These are phyloP conservation scores for Drosophila pegasa DNA, from an alignment of 2,888 invertebrate species.

Conservation along the genomic window DNA sequence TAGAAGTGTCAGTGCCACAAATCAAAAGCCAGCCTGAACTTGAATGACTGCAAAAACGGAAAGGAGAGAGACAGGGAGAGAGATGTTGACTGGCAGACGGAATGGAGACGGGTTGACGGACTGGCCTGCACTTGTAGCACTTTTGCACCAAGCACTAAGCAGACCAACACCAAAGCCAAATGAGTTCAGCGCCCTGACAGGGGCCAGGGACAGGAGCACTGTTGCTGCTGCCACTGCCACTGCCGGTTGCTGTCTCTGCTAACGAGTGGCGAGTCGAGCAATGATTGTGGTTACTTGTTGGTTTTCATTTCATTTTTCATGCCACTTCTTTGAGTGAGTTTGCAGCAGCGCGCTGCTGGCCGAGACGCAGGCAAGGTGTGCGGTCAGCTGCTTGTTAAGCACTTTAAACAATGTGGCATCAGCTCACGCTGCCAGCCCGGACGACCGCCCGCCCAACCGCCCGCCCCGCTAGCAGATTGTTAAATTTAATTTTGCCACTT, in stretches of 20 bases:
- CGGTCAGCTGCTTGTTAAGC: slow-evolving; percentile 74
- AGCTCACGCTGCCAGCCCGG: neutral
- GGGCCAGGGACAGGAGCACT: neutral
- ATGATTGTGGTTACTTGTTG: slow-evolving; percentile 78
- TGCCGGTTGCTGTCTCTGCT: slow-evolving; percentile 44
- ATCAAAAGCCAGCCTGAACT: slow-evolving; percentile 61
- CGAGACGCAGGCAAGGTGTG: slow-evolving; percentile 35
- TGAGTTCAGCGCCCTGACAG: slow-evolving; percentile 69
- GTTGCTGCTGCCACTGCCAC: neutral
- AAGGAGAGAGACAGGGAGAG: neutral
- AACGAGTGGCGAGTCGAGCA: slow-evolving; percentile 76
- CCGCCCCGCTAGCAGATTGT: slow-evolving; percentile 52
- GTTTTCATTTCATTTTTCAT: slow-evolving; percentile 80
- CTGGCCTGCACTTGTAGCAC: slow-evolving; percentile 61
- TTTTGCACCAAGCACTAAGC: slow-evolving; percentile 61
- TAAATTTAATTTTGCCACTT: slow-evolving; percentile 82
- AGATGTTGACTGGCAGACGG: slow-evolving; percentile 22
- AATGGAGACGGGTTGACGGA: slow-evolving; percentile 32
- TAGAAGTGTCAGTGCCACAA: slow-evolving; percentile 60
- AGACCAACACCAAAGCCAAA: slow-evolving; percentile 66
- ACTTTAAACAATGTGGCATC: slow-evolving; percentile 75
- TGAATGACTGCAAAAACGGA: slow-evolving; percentile 27
- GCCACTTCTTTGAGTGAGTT: slow-evolving; percentile 62
- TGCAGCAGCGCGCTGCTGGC: slow-evolving; percentile 4
- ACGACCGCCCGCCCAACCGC: neutral